These are phyloP conservation scores for Cavia aperea DNA, from an alignment of 2,113 vertebrate genomes.

Conservation along the genomic window DNA sequence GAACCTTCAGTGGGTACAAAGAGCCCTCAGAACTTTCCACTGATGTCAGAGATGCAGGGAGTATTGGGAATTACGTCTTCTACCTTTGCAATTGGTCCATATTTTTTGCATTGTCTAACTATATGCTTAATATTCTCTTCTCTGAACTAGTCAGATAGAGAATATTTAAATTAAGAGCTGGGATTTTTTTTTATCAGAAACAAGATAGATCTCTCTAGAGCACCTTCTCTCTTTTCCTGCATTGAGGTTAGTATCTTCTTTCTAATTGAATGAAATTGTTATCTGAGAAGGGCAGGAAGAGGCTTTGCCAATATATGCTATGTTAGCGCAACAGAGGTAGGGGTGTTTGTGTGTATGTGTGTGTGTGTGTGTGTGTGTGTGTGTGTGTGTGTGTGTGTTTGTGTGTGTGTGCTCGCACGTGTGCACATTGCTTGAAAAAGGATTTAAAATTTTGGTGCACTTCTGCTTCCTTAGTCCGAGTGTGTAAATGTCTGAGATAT, in stretches of 20 bases:
- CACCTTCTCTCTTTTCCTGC: neutral
- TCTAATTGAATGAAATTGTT: neutral
- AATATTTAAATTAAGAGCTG: neutral
- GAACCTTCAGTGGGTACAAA: rapidly evolving
- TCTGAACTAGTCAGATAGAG: neutral
- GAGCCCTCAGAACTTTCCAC: neutral
- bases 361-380: too few relatives aligned
- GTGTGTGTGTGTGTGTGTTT: too few relatives aligned
- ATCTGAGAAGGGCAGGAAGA: neutral
- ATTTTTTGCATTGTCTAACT: neutral
- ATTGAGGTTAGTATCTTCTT: neutral
- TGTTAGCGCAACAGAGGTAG: neutral
- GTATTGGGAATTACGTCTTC: neutral
- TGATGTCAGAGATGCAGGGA: neutral
- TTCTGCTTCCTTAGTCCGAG: neutral
- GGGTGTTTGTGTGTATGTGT: neutral
- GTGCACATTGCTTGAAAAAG: neutral
- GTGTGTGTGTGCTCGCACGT: too few relatives aligned
- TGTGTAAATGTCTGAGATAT: neutral
- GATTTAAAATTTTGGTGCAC: neutral
- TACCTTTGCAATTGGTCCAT: neutral
- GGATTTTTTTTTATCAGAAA: neutral
- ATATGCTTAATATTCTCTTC: neutral
- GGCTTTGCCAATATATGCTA: neutral
- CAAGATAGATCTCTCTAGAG: neutral